Percentiles rank a stretch among this genome's conserved stretches.
phyloP scores from a whole-genome alignment of 2,888 invertebrate species.

The Saturnia pavonia region DNA sequence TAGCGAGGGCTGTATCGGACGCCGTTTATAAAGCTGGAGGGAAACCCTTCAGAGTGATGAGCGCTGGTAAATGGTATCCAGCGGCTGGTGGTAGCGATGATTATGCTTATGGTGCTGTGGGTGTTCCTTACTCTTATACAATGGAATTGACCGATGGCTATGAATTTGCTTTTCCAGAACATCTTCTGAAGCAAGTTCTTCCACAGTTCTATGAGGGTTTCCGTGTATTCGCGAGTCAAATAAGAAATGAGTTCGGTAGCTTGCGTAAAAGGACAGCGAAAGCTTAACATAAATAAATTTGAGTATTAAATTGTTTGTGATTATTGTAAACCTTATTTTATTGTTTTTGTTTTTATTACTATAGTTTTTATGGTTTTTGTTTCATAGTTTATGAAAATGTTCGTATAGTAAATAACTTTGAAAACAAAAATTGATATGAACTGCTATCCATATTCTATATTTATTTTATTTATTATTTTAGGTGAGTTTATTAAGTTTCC shows the following conservation, averaged over 20 bases:
- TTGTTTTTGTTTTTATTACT: neutral
- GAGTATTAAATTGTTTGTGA: conserved; percentile 8
- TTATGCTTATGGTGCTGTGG: conserved; percentile 79
- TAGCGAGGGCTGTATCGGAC: conserved; percentile 64
- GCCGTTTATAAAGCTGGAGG: conserved; percentile 72
- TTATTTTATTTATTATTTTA: neutral
- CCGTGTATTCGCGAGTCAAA: conserved; percentile 53
- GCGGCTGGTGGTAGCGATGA: conserved; percentile 85
- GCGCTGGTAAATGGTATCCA: conserved; percentile 80
- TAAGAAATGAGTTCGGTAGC: conserved; percentile 53
- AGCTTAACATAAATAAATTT: neutral
- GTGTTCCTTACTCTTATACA: conserved; percentile 81
- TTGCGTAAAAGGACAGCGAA: neutral
- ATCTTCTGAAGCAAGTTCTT: conserved; percentile 45
- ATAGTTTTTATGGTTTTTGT: conserved; percentile 1
- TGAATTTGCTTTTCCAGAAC: conserved; percentile 86
- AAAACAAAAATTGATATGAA: neutral
- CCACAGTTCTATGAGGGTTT: conserved; percentile 72
- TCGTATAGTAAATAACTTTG: neutral
- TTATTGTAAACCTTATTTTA: neutral
- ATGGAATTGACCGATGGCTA: conserved; percentile 82
- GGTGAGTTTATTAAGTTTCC: neutral
- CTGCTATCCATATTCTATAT: neutral
- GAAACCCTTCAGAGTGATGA: conserved; percentile 67
- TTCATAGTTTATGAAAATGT: neutral